Percentiles rank a stretch among this genome's conserved stretches.
These are phyloP conservation scores for Hyles euphorbiae DNA, from an alignment of 1,140 invertebrate species.

Conservation along the genomic window DNA sequence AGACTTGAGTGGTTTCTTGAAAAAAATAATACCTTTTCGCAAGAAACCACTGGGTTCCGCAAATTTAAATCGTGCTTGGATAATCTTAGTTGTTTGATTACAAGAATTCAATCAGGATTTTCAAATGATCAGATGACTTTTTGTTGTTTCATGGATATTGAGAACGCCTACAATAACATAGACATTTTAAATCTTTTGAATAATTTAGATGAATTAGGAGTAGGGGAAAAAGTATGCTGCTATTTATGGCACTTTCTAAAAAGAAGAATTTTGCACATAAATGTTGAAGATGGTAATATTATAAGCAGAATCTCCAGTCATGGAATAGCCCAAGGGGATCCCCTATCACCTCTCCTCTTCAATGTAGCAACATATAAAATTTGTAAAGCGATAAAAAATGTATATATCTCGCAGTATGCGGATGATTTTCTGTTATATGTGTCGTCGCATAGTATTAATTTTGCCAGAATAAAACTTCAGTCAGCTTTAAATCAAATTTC, in stretches of 20 bases:
- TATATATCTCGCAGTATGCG: neutral
- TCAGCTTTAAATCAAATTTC: too few relatives aligned
- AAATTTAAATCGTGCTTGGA: conserved; percentile 3
- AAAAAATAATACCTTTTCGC: conserved; percentile 9
- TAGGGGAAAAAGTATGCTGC: conserved; percentile 6
- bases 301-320: neutral
- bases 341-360: neutral
- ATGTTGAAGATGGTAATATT: neutral
- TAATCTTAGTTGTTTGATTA: conserved; percentile 6
- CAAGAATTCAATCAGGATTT: conserved; percentile 9
- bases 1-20: conserved; percentile 14
- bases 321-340: conserved; percentile 3
- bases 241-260: conserved; percentile 12
- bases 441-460: too few relatives aligned
- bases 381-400: conserved; percentile 1
- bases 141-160: conserved; percentile 14
- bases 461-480: too few relatives aligned
- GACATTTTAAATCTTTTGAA: conserved; percentile 2
- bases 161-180: conserved; percentile 15
- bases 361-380: conserved; percentile 1
- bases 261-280: conserved; percentile 1
- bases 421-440: too few relatives aligned
- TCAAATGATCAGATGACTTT: conserved; percentile 5
- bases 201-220: conserved; percentile 5
- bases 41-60: conserved; percentile 11